A percentile compares a stretch with the other conserved stretches of the same genome.
These are phyloP conservation scores for Sinocyclocheilus maitianheensis DNA, from an alignment of 2,113 vertebrate genomes.

Conservation along the genomic window DNA sequence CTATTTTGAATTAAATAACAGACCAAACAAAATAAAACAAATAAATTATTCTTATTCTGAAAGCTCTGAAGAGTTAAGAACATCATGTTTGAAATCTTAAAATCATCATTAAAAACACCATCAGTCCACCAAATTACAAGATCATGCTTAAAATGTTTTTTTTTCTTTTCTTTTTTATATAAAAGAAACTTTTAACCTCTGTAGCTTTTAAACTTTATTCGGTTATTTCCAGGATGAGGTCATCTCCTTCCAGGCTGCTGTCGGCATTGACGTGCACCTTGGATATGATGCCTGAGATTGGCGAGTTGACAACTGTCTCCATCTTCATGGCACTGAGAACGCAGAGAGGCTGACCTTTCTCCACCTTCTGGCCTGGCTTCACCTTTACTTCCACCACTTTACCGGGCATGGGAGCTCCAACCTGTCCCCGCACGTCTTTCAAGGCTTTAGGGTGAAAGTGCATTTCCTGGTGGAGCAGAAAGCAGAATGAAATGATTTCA, in stretches of 20 bases:
- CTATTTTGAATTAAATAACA: background rate
- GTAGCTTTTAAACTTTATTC: conserved; percentile 57
- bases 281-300: conserved; percentile 79
- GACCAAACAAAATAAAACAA: background rate
- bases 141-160: background rate
- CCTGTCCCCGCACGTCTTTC: conserved; percentile 89
- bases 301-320: conserved; percentile 93
- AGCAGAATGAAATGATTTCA: background rate
- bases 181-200: conserved; percentile 40
- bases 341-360: conserved; percentile 88
- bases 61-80: background rate
- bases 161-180: conserved; percentile 42
- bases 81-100: background rate
- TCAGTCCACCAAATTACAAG: background rate
- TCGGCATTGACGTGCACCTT: conserved; percentile 78
- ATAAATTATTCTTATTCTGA: background rate
- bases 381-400: conserved; percentile 93
- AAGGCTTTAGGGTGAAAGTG: conserved; percentile 94
- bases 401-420: conserved; percentile 93
- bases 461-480: conserved; percentile 81
- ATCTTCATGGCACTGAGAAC: conserved; percentile 96
- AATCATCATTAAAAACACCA: background rate
- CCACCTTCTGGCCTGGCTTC: conserved; percentile 74
- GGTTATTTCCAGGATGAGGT: conserved; percentile 89
- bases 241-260: conserved; percentile 87